These are phyloP conservation scores for Periparus ater DNA, from an alignment of 2,797 vertebrate genomes.

Conservation along the genomic window DNA sequence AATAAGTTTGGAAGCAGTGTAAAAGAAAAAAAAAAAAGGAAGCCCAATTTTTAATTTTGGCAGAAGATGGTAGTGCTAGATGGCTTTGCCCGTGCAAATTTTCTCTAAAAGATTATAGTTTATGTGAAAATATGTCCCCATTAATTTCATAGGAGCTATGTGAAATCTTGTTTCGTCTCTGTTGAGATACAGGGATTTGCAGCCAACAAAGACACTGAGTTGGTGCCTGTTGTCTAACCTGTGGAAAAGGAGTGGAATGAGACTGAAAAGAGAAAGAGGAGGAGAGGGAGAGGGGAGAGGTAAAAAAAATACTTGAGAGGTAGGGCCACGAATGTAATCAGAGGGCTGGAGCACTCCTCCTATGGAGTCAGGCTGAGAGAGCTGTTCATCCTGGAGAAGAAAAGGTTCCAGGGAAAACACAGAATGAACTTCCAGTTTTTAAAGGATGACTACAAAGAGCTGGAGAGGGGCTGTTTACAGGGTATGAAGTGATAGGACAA, in stretches of 20 bases:
- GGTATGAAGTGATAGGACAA: not conserved
- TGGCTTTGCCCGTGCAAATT: not conserved
- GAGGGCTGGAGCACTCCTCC: not conserved
- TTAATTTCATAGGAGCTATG: not conserved
- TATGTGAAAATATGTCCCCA: not conserved
- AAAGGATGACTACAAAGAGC: not conserved
- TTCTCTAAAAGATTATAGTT: not conserved
- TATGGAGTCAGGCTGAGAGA: not conserved
- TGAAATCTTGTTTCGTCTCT: not conserved
- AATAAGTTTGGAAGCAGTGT: not conserved
- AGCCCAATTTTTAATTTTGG: not conserved
- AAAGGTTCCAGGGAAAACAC: not conserved
- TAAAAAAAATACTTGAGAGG: not conserved
- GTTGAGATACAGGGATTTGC: not conserved
- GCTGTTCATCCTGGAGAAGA: not conserved
- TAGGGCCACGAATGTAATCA: not conserved
- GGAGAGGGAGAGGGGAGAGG: not conserved
- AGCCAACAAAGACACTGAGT: not conserved
- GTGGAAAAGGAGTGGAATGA: not conserved
- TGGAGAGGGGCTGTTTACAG: not conserved
- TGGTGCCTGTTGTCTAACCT: not conserved
- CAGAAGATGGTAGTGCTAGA: not conserved
- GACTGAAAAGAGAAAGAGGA: not conserved
- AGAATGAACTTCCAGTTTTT: not conserved
- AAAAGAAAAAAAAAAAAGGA: not conserved